These are phyloP conservation scores for Amblyjoppa proteus DNA, from an alignment of 2,888 invertebrate genomes.

Conservation along the genomic window DNA sequence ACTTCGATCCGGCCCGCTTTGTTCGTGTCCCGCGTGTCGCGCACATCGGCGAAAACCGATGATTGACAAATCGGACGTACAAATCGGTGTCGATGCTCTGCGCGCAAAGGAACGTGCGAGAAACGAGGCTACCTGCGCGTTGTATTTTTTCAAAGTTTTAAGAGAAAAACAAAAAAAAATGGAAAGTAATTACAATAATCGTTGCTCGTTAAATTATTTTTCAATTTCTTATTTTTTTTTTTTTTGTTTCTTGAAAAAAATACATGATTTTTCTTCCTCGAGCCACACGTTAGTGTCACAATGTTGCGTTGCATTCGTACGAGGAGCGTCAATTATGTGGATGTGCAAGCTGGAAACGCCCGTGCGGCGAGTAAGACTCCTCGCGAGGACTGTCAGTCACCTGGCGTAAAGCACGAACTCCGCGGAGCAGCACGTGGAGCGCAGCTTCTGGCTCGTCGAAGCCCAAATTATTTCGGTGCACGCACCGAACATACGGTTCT, in stretches of 20 bases:
- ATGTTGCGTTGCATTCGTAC: not conserved
- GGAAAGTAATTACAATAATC: not conserved
- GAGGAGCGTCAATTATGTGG: not conserved
- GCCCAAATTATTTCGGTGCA: slow-evolving; percentile 51
- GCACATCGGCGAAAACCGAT: not conserved
- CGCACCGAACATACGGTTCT: slow-evolving; percentile 42
- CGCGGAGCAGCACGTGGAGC: slow-evolving; percentile 48
- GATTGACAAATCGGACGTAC: slow-evolving; percentile 30
- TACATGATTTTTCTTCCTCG: not conserved
- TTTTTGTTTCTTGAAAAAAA: not conserved
- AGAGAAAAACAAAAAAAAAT: not conserved
- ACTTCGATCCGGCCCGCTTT: slow-evolving; percentile 32
- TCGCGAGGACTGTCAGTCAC: slow-evolving; percentile 33
- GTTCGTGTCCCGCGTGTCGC: slow-evolving; percentile 6
- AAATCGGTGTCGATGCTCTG: not conserved
- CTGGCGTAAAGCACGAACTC: slow-evolving; percentile 32
- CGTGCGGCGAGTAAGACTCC: slow-evolving; percentile 1
- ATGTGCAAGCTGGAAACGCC: not conserved
- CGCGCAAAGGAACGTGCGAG: no score
- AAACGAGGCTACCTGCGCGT: not conserved
- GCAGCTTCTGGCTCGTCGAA: slow-evolving; percentile 35
- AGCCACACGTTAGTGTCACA: not conserved
- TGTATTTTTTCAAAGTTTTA: not conserved
- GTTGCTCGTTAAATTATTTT: not conserved
- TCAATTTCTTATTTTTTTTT: not conserved